Evolutionary conservation across 2,113 vertebrate genomes (phyloP), one percentile per base, ranked within the genome.

Genomic region (Dipodomys stephensi): DNA sequence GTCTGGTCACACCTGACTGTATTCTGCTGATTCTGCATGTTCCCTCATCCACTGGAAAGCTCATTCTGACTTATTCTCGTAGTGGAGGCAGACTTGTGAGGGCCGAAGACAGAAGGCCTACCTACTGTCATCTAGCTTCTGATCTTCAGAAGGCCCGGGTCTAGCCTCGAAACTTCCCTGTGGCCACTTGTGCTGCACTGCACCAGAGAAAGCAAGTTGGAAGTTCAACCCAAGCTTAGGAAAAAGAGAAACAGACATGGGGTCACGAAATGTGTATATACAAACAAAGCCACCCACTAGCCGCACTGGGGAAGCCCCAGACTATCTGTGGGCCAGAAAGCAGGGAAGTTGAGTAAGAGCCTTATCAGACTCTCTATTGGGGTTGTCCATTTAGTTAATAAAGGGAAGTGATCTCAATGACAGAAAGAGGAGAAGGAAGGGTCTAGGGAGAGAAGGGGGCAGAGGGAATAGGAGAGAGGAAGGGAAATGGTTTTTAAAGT

Each of bases 11-110:
- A 0, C 6, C 1, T 25, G 46, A 60, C 27, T 7, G 30, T 32
- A n/a, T 13, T 4, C 4, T 7, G 30, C 1, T 3, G 53, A 57
- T 30, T 20, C 8, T 22, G 0, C 0, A 0, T 22, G 81, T 15
- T 16, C 64, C 19, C 2, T 11, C 27, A 23, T 32, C 79, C 16
- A 25, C 25, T 20, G 11, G 11, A 8, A 46, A 28, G 19, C 39
- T 53, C 35, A 62, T 18, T 28, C 3, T 1, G 60, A 44, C 28
- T n/a, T 18, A 25, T 62, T 30, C 57, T 84, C 74, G 13, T 3
- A 25, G 10, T 57, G 19, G 28, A 57, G 0, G 19, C 35, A 44
- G 16, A 15, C 13, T 30, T 74, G 64, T 46, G 39, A 71, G 32
- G 49, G 30, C 65, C n/a, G 25, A 92, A 32, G 4, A 20, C 27